Evolutionary conservation across 2,797 vertebrate species (phyloP), one percentile per base, ranked within the genome.

Genomic region (Argya squamiceps): DNA sequence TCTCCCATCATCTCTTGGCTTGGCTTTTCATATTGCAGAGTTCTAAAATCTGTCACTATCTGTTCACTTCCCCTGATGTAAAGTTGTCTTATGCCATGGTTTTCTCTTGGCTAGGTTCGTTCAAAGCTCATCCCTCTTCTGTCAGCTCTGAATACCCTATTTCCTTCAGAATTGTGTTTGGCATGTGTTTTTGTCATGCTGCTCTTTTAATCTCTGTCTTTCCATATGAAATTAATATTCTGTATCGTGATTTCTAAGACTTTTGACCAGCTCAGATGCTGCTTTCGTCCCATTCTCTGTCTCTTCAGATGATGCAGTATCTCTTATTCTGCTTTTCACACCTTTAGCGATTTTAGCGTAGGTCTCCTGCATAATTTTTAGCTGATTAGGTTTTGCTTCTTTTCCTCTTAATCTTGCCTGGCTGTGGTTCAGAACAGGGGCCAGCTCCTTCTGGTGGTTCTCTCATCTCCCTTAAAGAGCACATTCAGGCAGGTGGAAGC

Each of bases 31-130:
- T 71, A 60, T 79, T 74, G 71, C 46, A 0, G 75, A 53, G 46
- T 53, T 88, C 73, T 83, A 32, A 95, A 96, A 94, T 83, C 81
- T 86, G 81, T 84, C 70, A 34, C 56, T 92, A 44, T 76, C 75
- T 91, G 50, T 91, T 95, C 78, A 9, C 39, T 89, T 91, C 55
- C 60, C 15, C 58, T 59, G 63, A 84, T 84, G 59, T 62, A 73
- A 70, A 81, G 43, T 87, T 97, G 91, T 89, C 89, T 92, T 82
- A 36, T 87, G 78, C 63, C 26, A 27, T 37, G 84, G 39, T 76
- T 95, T 92, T 95, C 74, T 84, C 84, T 81, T 96, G 94, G 91
- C 91, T 87, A 7, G 59, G 29, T 63, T 81, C 84, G 43, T 41
- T 81, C 23, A 90, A 84, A 94, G 64, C 83, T 96, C 69, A 88